Base-by-base conservation (phyloP, 2,113 vertebrate species). In the Notarius lentiginosus region DNA sequence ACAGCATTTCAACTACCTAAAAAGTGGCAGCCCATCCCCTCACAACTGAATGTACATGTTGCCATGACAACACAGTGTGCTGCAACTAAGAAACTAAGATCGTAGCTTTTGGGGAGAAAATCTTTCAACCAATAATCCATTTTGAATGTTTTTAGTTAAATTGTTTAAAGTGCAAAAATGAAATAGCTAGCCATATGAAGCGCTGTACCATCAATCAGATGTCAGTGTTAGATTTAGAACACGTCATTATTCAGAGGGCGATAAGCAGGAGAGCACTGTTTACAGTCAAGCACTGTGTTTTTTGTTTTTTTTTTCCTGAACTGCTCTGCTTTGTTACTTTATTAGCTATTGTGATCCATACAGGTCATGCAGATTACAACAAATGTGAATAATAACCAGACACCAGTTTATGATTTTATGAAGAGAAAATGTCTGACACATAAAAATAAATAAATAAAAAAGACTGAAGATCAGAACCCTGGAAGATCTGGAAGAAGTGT, bases 11-110 rank as follows among this genome's bases (percentile, higher is more conserved):
- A 90, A 94, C 94, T 93, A 95, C 94, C 93, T 94, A 93, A 88
- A 73, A 83, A 58, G 81, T 18, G 91, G 91, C 85, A 60, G 87
- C 61, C 87, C 87, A 84, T 86, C 72, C 88, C 89, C 84, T 88
- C 89, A 91, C 49, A 88, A 91, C 91, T 92, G 93, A 94, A 95
- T 95, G 94, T 95, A 94, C 90, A 88, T 88, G 93, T 91, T 86
- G 91, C 91, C 91, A 34, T 88, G 63, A 90, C 91, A 85, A 83
- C 85, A 83, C 83, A 82, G 91, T 89, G 91, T 53, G 91, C 93
- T 93, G 92, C 93, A 92, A 86, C 90, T 85, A 87, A 88, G 82
- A 88, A 83, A 68, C 63, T 87, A 91, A 76, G 88, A 91, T 82
- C 49, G 86, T 91, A 89, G 89, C 90, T 51, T 76, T 91, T 83